Evolutionary conservation across 2,888 invertebrate species (phyloP), one percentile per base, ranked within the genome.

Genomic region (Mythimna pallens): DNA sequence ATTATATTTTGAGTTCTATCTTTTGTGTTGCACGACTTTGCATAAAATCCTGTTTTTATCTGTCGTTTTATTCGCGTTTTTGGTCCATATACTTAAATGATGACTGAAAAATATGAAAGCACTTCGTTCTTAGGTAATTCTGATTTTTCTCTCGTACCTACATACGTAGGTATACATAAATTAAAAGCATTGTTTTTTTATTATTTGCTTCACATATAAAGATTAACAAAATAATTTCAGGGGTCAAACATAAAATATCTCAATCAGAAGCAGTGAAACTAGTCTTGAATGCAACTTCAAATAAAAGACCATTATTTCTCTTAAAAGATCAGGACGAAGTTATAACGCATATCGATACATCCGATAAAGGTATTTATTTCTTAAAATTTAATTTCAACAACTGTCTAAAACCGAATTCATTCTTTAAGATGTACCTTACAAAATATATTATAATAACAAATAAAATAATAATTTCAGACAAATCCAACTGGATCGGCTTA

Each of bases 401-500:
- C 2, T 47, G 6, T 30, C 4, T 25, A 9, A 55, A 55, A 25
- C 17, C 17, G 5, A 47, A 20, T n/a, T 52, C n/a, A n/a, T n/a
- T n/a, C 20, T 1, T 9, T 17, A 20, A 30, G 20, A 30, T 57
- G 36, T 36, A 25, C 17, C 4, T 43, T 14, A 43, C 20, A 58
- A 47, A 40, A 30, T 47, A 0, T 43, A 9, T n/a, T 76, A 59
- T 43, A 17, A 47, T 40, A 6, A 6, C 1, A 62, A 57, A 57
- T 30, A 8, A 50, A n/a, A 34, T 30, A 30, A 30, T 30, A 12
- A 62, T 80, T 84, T 47, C 82, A 94, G 94, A 94, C 82, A 93
- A 93, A 89, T 91, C 93, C 20, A 94, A 93, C 78, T 94, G 94
- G 94, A 87, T 94, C 47, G 84, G 92, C 59, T 76, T 94, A 25